A percentile compares a stretch with the other conserved stretches of the same genome.
These are phyloP conservation scores for Falco punctatus DNA, from an alignment of 2,113 vertebrate genomes.

Conservation along the genomic window DNA sequence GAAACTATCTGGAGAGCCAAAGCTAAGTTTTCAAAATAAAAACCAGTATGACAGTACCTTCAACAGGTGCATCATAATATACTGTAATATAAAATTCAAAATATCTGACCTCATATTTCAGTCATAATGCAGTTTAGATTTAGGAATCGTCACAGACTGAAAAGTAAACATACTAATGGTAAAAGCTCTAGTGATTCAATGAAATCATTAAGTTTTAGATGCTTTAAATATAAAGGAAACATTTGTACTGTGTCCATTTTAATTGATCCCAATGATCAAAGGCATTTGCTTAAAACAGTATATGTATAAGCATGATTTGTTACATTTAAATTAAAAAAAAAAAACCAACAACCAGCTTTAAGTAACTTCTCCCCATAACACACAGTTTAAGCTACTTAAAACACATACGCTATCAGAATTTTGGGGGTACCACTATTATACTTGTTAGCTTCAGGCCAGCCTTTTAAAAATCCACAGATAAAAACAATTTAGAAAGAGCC, in stretches of 20 bases:
- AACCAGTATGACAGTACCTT: neutral
- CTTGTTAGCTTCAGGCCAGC: neutral
- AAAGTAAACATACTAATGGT: neutral
- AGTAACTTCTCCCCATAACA: neutral
- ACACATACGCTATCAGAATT: neutral
- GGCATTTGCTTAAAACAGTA: neutral
- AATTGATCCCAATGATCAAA: conserved; percentile 4
- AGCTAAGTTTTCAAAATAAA: neutral
- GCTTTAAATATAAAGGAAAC: conserved; percentile 53
- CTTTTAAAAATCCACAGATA: neutral
- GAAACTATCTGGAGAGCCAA: neutral
- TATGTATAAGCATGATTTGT: neutral
- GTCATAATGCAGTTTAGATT: neutral
- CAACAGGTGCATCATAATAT: neutral
- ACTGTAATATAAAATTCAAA: neutral
- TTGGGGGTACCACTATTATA: neutral
- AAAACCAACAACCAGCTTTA: neutral
- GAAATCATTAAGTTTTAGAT: conserved; percentile 17
- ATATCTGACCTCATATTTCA: neutral
- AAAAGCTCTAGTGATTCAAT: conserved; percentile 31
- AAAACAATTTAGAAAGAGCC: neutral
- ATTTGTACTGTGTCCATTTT: neutral
- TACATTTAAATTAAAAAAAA: neutral
- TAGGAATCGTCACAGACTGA: neutral
- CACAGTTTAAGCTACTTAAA: neutral